Evolutionary conservation across 2,888 invertebrate species (phyloP), one percentile per base, ranked within the genome.

Genomic region (Cheilosia soror): DNA sequence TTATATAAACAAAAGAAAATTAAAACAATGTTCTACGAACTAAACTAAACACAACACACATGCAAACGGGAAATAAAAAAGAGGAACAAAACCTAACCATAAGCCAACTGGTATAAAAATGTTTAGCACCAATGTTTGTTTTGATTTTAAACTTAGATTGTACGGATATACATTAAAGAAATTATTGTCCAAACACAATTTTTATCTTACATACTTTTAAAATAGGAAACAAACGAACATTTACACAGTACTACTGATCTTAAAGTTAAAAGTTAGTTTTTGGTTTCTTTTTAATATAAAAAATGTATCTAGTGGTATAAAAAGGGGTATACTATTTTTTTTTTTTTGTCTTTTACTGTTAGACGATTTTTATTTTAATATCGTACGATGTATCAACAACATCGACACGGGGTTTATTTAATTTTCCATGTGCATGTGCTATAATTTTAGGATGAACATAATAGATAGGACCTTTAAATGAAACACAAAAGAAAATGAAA

Each of bases 291-390:
- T 86, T 69, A 65, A 81, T 78, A 77, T 78, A 77, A 86, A 86
- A 80, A 85, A 66, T 37, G 42, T 62, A 51, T 49, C 25, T 51
- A 80, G 58, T 55, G 20, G 60, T 80, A 71, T 68, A 77, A 80
- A 80, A 81, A 42, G 31, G 78, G 29, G 55, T 62, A 15, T 33
- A 44, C 42, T 73, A 57, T 60, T 20, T 7, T 25, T 25, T 51
- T n/a, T 4, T 15, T 55, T 55, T 11, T n/a, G 47, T n/a, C 15
- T 9, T 53, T 42, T 51, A 40, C 58, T 60, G 79, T 89, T 91
- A 92, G 83, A 92, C 91, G 87, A 92, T 92, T 90, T 92, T 92
- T 84, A 92, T 92, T 91, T 92, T 92, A 88, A 92, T 91, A 88
- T 92, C 92, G 88, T 92, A 91, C 86, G 91, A 90, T 88, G 91